Percentiles rank a stretch among this genome's conserved stretches.
Evolutionary conservation across 2,797 vertebrate species (phyloP).

Genomic region (Distichodus sexfasciatus): DNA sequence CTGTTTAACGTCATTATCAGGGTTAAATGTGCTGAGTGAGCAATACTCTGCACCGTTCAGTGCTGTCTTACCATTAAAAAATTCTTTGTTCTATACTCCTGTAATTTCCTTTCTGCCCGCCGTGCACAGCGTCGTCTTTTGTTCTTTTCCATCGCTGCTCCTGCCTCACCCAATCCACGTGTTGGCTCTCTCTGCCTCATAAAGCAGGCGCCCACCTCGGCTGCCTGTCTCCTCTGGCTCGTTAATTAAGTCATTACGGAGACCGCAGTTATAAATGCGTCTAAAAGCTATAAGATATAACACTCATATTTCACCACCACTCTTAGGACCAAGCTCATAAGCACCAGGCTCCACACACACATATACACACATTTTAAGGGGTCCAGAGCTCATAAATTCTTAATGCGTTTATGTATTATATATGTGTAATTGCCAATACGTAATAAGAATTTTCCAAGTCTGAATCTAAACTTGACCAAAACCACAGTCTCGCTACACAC

Average conservation of each 20-base stretch:
- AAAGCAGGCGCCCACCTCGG: slow-evolving; percentile 2
- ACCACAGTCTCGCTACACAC: no score
- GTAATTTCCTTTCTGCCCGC: background rate
- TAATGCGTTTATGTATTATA: no score
- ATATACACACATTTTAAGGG: background rate
- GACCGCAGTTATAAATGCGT: slow-evolving; percentile 18
- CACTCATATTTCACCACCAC: slow-evolving; percentile 39
- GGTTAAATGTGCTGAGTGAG: background rate
- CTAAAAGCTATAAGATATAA: slow-evolving; percentile 35
- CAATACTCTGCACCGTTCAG: background rate
- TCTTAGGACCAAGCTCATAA: background rate
- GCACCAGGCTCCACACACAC: slow-evolving; percentile 1
- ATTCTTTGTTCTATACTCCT: background rate
- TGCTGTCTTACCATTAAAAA: background rate
- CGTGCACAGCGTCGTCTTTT: background rate
- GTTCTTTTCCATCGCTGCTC: background rate
- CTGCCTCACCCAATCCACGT: background rate
- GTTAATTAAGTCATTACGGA: slow-evolving; percentile 39
- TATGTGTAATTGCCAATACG: no score
- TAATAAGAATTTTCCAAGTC: no score
- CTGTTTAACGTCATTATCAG: background rate
- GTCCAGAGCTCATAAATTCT: no score
- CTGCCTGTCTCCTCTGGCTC: background rate
- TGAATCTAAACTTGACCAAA: no score
- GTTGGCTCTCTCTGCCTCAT: background rate